Evolutionary conservation across 64 coral and sea anemone species (phyloP).

Genomic region (Montipora foliosa): DNA sequence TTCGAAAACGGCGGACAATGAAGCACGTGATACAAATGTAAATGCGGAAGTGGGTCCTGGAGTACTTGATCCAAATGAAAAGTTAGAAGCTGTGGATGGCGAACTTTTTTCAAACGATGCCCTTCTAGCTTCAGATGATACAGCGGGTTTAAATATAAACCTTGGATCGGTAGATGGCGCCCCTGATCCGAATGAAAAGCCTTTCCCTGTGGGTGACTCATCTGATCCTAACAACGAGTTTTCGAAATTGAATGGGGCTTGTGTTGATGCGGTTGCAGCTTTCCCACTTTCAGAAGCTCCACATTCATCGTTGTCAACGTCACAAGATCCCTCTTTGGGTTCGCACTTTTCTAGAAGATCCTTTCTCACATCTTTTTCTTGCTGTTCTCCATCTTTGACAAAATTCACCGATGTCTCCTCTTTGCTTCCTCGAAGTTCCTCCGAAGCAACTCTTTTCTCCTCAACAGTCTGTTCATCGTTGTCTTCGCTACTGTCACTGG

Average conservation of each 20-base stretch:
- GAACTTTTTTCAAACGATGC: neutral
- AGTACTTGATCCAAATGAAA: too few relatives aligned
- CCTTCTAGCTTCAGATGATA: neutral
- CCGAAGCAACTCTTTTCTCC: neutral
- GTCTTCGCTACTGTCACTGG: neutral
- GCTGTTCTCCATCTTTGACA: neutral
- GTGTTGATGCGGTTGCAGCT: neutral
- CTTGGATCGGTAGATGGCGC: neutral
- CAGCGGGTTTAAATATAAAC: neutral
- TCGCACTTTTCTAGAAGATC: neutral
- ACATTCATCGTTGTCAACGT: conserved; percentile 17
- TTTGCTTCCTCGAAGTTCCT: neutral
- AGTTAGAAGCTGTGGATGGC: neutral
- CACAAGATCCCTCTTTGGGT: conserved; percentile 60
- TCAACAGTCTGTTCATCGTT: neutral
- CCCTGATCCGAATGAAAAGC: neutral
- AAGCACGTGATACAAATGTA: neutral
- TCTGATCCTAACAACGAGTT: neutral
- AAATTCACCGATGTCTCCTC: neutral
- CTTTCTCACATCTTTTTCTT: neutral
- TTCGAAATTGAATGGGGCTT: neutral
- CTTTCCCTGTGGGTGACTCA: neutral
- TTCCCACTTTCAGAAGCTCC: conserved; percentile 38
- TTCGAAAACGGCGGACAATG: neutral
- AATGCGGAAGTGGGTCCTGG: too few relatives aligned